phyloP scores from a whole-genome alignment of 2,797 vertebrate species.

The Lithobates pipiens region DNA sequence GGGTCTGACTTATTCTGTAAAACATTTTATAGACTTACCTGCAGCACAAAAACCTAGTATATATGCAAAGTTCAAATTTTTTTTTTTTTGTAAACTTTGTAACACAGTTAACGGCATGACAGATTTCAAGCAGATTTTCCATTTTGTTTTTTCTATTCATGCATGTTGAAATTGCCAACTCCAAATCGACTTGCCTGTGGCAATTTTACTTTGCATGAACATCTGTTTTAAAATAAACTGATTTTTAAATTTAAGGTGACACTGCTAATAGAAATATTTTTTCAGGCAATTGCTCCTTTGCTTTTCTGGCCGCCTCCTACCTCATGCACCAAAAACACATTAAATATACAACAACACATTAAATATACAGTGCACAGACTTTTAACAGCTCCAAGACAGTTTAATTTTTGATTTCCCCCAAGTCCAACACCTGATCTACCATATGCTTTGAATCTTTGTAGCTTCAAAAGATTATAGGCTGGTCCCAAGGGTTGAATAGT shows the following conservation, averaged over 20 bases:
- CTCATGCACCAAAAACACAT: conserved; percentile 71
- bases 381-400: conserved; percentile 74
- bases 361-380: conserved; percentile 76
- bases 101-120: background rate
- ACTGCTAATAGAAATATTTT: conserved; percentile 74
- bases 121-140: conserved; percentile 43
- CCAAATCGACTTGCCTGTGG: conserved; percentile 68
- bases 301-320: conserved; percentile 68
- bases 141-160: conserved; percentile 63
- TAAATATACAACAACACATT: conserved; percentile 72
- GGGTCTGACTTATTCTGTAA: too few species aligned
- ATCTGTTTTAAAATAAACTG: conserved; percentile 73
- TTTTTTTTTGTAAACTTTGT: background rate
- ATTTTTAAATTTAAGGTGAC: conserved; percentile 72
- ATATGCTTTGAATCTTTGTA: conserved; percentile 77
- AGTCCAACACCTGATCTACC: conserved; percentile 76
- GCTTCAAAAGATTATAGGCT: conserved; percentile 69
- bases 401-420: conserved; percentile 79
- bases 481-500: conserved; percentile 70
- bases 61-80: background rate
- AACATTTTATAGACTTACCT: background rate
- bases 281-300: conserved; percentile 69
- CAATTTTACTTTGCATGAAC: conserved; percentile 72
- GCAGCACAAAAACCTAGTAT: background rate
- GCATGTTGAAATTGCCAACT: conserved; percentile 66